These are phyloP conservation scores for Austrolebias charrua DNA, from an alignment of 2,797 vertebrate species.

Conservation along the genomic window DNA sequence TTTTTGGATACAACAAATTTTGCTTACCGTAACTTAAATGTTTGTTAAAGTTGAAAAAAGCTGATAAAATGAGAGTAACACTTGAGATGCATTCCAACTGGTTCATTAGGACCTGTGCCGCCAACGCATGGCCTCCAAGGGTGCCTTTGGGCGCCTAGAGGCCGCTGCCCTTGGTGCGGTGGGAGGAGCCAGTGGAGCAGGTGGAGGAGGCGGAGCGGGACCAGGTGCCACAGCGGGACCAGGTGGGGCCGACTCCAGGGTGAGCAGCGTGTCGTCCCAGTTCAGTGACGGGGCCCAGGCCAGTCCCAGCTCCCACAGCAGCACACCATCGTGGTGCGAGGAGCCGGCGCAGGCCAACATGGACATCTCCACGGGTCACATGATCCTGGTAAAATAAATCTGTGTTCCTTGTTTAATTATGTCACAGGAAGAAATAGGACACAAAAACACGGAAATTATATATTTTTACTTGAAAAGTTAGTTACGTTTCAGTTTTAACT, in stretches of 20 bases:
- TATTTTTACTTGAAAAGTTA: no score
- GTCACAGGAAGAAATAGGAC: no score
- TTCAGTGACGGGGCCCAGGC: slow-evolving; percentile 93
- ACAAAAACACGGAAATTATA: no score
- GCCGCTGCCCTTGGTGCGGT: slow-evolving; percentile 69
- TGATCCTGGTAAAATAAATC: slow-evolving; percentile 88
- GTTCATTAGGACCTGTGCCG: slow-evolving; percentile 91
- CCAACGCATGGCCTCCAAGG: slow-evolving; percentile 96
- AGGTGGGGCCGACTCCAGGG: slow-evolving; percentile 83
- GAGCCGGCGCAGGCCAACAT: slow-evolving; percentile 97
- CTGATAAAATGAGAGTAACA: slow-evolving; percentile 9
- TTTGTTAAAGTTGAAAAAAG: no score
- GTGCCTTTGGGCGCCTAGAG: slow-evolving; percentile 85
- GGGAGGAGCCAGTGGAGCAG: slow-evolving; percentile 47
- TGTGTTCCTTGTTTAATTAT: not conserved
- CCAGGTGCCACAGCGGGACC: slow-evolving; percentile 44
- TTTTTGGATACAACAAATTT: no score
- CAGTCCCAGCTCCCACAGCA: slow-evolving; percentile 97
- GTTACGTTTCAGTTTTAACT: no score
- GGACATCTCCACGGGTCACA: slow-evolving; percentile 99
- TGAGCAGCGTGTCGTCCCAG: slow-evolving; percentile 97
- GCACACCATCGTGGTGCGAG: slow-evolving; percentile 97
- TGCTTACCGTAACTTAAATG: no score
- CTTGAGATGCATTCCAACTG: slow-evolving; percentile 24
- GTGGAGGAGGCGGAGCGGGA: slow-evolving; percentile 17